Evolutionary conservation across 1,140 invertebrate genomes (phyloP).

Genomic region (Zaprionus taronus): DNA sequence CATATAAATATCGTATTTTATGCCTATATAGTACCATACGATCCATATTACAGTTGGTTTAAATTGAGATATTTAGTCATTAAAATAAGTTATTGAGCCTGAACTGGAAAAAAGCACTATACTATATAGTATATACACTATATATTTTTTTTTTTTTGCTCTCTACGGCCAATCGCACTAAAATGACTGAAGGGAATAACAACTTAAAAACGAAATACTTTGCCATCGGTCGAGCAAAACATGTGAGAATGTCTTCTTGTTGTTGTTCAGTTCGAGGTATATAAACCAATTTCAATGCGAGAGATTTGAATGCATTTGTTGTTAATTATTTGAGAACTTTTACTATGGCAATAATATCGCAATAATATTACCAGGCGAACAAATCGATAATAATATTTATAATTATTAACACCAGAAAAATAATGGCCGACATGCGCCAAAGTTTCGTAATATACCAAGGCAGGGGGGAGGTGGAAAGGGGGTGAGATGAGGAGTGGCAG

Average conservation of each 20-base stretch:
- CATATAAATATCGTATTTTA: constrained; percentile 8
- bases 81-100: constrained; percentile 3
- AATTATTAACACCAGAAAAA: constrained; percentile 48
- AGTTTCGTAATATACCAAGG: constrained; percentile 40
- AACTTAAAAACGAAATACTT: background rate
- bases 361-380: constrained; percentile 32
- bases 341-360: constrained; percentile 29
- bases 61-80: constrained; percentile 8
- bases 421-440: constrained; percentile 63
- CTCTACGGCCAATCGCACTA: background rate
- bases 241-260: constrained; percentile 5
- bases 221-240: background rate
- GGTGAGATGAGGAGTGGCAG: background rate
- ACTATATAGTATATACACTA: background rate
- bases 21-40: background rate
- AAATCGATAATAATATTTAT: constrained; percentile 40
- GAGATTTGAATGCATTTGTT: constrained; percentile 21
- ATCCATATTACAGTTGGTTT: background rate
- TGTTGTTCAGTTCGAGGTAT: background rate
- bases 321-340: constrained; percentile 51
- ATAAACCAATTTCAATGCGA: constrained; percentile 9
- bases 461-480: background rate
- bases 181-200: background rate
- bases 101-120: background rate
- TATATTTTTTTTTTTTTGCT: constrained; percentile 1